Conservation (phyloP, 2,113 vertebrate genomes). For the Chelonoidis abingdonii region DNA sequence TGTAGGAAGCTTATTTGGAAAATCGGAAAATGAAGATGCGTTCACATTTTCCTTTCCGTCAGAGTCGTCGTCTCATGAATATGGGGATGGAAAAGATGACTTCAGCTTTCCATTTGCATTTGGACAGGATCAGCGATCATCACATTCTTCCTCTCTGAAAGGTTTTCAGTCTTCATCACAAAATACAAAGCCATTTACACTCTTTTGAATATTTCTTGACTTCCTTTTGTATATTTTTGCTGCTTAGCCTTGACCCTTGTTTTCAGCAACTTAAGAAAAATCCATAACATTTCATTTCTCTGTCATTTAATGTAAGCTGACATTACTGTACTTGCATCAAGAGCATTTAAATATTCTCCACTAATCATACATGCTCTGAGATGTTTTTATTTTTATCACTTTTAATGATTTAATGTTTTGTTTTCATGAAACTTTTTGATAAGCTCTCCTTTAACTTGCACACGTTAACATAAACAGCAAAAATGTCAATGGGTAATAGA, state of each 20-base stretch:
- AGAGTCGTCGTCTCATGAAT: slow-evolving; percentile 70
- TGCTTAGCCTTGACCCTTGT: slow-evolving; percentile 67
- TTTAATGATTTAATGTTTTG: slow-evolving; percentile 31
- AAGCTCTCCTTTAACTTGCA: not conserved
- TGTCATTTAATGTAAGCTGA: slow-evolving; percentile 47
- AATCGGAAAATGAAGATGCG: slow-evolving; percentile 75
- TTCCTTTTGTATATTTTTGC: slow-evolving; percentile 67
- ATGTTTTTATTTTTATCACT: slow-evolving; percentile 19
- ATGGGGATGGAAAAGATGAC: slow-evolving; percentile 82
- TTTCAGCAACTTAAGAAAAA: slow-evolving; percentile 54
- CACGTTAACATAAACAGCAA: not conserved
- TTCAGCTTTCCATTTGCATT: slow-evolving; percentile 83
- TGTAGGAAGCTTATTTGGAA: slow-evolving; percentile 81
- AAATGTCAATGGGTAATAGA: not conserved
- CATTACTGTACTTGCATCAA: slow-evolving; percentile 39
- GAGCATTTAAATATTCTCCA: slow-evolving; percentile 33
- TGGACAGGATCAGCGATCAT: slow-evolving; percentile 79
- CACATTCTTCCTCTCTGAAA: slow-evolving; percentile 71
- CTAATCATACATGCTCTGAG: not conserved
- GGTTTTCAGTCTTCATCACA: slow-evolving; percentile 75
- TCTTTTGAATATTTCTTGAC: slow-evolving; percentile 78
- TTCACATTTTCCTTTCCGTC: slow-evolving; percentile 81
- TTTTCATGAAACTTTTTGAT: slow-evolving; percentile 10
- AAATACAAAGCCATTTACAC: slow-evolving; percentile 75
- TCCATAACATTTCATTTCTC: slow-evolving; percentile 53